phyloP scores from a whole-genome alignment of 2,797 vertebrate species.

The Paedocypris micromegethes region DNA sequence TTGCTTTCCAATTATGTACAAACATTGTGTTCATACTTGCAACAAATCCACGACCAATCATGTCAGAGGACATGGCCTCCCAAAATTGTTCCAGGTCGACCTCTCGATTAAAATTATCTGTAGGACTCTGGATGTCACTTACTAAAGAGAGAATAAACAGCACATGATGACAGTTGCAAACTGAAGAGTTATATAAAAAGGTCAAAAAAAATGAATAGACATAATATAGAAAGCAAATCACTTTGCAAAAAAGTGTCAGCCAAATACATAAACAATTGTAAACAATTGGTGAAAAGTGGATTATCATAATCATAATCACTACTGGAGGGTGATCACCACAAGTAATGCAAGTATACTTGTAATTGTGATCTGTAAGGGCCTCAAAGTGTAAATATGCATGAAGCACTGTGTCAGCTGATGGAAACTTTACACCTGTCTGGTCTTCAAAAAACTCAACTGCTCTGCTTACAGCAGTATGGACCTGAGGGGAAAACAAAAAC shows the following conservation, averaged over 20 bases:
- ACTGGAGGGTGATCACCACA: constrained; percentile 23
- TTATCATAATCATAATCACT: constrained; percentile 18
- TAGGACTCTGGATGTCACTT: background rate
- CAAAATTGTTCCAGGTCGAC: background rate
- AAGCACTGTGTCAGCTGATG: background rate
- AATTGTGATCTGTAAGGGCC: constrained; percentile 16
- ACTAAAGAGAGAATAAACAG: background rate
- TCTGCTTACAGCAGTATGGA: constrained; percentile 20
- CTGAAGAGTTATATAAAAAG: too few relatives aligned
- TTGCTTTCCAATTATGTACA: too few relatives aligned
- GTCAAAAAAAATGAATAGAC: too few relatives aligned
- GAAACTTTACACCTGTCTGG: constrained; percentile 9
- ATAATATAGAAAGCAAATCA: too few relatives aligned
- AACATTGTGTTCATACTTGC: background rate
- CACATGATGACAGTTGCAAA: background rate
- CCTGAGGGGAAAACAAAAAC: too few relatives aligned
- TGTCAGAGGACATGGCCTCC: background rate
- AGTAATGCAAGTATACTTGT: constrained; percentile 18
- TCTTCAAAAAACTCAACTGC: constrained; percentile 6
- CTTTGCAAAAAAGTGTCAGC: too few relatives aligned
- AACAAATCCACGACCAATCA: constrained; percentile 7
- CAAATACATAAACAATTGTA: too few relatives aligned
- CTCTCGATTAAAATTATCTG: background rate
- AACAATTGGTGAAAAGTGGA: too few relatives aligned
- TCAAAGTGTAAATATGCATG: constrained; percentile 24